Evolutionary conservation across 2,113 vertebrate species (phyloP), one percentile per base, ranked within the genome.

Genomic region (Takifugu bimaculatus): DNA sequence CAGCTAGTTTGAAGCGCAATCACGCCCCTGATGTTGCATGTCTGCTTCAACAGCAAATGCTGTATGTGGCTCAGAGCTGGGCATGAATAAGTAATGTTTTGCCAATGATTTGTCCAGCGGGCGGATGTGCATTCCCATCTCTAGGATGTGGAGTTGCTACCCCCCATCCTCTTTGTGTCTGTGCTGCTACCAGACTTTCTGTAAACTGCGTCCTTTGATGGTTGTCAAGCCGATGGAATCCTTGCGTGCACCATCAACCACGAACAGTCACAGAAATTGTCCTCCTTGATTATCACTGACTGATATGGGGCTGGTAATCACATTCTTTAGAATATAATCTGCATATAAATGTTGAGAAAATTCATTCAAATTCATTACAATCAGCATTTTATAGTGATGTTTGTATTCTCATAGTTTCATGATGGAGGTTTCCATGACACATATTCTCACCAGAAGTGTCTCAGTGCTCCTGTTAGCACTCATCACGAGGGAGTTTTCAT

Each of bases 161-260:
- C 49, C 50, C 47, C 35, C 20, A 20, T 20, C 45, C 48, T 56
- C 63, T 59, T 54, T 32, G 9, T 65, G 26, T 12, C 20, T 47
- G 54, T 11, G 57, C 53, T 61, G 51, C 42, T 57, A 2, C 9
- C 20, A 58, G 28, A 62, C 68, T 77, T 81, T 66, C 5, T 13
- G 12, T 58, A 74, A 77, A 82, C 78, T 76, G 68, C 75, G 52
- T 74, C 77, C 63, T 79, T 82, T 79, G 80, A 83, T 84, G 82
- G 85, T 85, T 80, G 83, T 81, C 79, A 85, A 79, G 82, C 84
- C 80, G 81, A 87, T 83, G 87, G 85, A 77, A 86, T 89, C 80
- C 81, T 72, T 75, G 82, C 85, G 76, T 77, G 74, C 72, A 68
- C 64, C 72, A 39, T 11, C 74, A 80, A 82, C 83, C 81, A 39